Conservation (phyloP, 2,797 vertebrate species). For the Sebastes hubbsi region DNA sequence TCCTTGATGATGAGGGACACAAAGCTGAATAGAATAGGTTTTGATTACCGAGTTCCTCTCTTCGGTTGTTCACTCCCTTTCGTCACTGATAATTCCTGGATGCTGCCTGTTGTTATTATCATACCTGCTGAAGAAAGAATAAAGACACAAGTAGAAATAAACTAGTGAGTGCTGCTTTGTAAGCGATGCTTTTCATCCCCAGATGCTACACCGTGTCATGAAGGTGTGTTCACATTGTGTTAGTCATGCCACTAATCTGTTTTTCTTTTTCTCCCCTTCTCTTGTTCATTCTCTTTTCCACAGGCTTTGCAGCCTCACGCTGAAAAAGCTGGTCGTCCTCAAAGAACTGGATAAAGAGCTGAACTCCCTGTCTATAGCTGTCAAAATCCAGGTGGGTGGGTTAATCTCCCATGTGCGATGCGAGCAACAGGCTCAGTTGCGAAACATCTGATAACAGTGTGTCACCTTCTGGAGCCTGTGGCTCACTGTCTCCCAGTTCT, state of each 20-base stretch:
- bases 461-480: conserved; percentile 6
- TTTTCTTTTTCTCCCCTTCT: neutral
- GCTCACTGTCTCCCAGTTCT: conserved; percentile 25
- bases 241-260: conserved; percentile 26
- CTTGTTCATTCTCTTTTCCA: conserved; percentile 12
- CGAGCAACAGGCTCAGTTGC: neutral
- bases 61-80: neutral
- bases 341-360: conserved; percentile 87
- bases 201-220: neutral
- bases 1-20: neutral
- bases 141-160: neutral
- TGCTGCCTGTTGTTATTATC: neutral
- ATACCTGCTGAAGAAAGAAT: neutral
- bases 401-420: conserved; percentile 18
- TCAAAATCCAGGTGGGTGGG: conserved; percentile 85
- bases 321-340: conserved; percentile 85
- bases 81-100: neutral
- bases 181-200: neutral
- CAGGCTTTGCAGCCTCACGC: conserved; percentile 86
- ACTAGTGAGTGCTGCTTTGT: neutral
- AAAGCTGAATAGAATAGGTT: neutral
- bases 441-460: conserved; percentile 5
- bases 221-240: conserved; percentile 19
- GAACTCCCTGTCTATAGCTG: conserved; percentile 85
- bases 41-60: conserved; percentile 4